These are phyloP conservation scores for Athripsodes cinereus DNA, from an alignment of 2,888 invertebrate genomes.

Conservation along the genomic window DNA sequence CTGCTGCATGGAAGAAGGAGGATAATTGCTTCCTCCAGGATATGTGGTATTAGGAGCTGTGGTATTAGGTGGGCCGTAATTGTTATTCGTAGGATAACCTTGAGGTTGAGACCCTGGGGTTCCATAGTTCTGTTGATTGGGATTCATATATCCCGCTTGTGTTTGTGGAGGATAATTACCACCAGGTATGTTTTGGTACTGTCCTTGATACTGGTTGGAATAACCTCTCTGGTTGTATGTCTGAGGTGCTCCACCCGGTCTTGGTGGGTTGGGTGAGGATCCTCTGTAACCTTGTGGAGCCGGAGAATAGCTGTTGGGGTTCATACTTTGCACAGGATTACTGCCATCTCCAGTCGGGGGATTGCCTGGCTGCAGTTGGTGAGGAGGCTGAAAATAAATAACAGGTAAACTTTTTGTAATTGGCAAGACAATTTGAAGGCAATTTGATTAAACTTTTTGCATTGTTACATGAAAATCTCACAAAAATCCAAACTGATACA, in stretches of 20 bases:
- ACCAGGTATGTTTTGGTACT: conserved; percentile 51
- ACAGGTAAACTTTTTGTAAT: too few relatives aligned
- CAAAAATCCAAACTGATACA: too few relatives aligned
- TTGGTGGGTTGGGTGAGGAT: conserved; percentile 48
- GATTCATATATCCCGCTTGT: conserved; percentile 58
- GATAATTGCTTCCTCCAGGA: conserved; percentile 45
- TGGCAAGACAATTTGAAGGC: too few relatives aligned
- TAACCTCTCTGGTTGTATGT: conserved; percentile 63
- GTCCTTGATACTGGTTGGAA: conserved; percentile 58
- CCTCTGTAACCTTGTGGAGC: conserved; percentile 48
- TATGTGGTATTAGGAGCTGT: conserved; percentile 52
- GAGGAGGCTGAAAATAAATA: conserved; percentile 47
- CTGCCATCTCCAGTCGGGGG: conserved; percentile 36
- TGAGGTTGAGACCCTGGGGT: conserved; percentile 63
- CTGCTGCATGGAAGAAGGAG: conserved; percentile 44
- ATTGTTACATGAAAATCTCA: too few relatives aligned
- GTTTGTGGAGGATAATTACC: conserved; percentile 61
- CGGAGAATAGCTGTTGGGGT: conserved; percentile 40
- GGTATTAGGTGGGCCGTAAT: conserved; percentile 57
- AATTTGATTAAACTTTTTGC: not conserved
- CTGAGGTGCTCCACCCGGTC: conserved; percentile 52
- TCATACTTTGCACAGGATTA: conserved; percentile 40
- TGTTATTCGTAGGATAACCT: conserved; percentile 59
- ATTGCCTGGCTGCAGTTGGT: conserved; percentile 52
- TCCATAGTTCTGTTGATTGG: conserved; percentile 57